Conservation (phyloP, 2,797 vertebrate species). For the Acestrorhynchus altus region DNA sequence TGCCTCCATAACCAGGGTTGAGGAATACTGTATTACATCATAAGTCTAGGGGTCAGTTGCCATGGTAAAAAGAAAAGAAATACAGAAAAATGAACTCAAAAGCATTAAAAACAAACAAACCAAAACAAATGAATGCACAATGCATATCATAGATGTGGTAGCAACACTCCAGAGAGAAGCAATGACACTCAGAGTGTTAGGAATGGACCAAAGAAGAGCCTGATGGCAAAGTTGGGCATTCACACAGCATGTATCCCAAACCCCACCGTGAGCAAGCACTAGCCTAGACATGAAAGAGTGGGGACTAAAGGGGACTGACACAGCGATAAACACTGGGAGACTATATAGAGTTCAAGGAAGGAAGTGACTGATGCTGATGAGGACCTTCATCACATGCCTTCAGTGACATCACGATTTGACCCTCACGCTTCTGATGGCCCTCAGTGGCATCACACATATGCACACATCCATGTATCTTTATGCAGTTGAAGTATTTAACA, state of each 20-base stretch:
- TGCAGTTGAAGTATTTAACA: not conserved
- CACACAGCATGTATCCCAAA: slow-evolving; percentile 11
- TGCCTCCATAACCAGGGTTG: no score
- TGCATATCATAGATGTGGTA: no score
- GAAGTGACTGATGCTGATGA: slow-evolving; percentile 10
- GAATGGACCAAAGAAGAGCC: slow-evolving; percentile 34
- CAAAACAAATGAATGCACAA: slow-evolving; percentile 14
- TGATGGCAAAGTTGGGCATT: slow-evolving; percentile 10
- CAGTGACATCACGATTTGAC: slow-evolving; percentile 22
- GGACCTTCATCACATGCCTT: slow-evolving; percentile 17
- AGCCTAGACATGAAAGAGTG: slow-evolving; percentile 9
- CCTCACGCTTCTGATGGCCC: slow-evolving; percentile 2
- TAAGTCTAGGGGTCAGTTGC: slow-evolving; percentile 55
- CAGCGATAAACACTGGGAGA: slow-evolving; percentile 3
- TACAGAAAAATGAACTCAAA: slow-evolving; percentile 25
- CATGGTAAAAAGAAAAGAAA: slow-evolving; percentile 28
- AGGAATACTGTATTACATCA: no score
- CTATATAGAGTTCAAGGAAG: not conserved
- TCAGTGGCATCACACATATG: slow-evolving; percentile 15
- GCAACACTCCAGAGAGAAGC: slow-evolving; percentile 20
- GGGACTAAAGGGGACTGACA: not conserved
- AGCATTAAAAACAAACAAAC: slow-evolving; percentile 24
- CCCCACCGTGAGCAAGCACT: slow-evolving; percentile 14
- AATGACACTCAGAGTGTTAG: slow-evolving; percentile 34
- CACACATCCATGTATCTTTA: not conserved